Conservation (phyloP, 2,113 vertebrate species). For the Salvelinus namaycush region DNA sequence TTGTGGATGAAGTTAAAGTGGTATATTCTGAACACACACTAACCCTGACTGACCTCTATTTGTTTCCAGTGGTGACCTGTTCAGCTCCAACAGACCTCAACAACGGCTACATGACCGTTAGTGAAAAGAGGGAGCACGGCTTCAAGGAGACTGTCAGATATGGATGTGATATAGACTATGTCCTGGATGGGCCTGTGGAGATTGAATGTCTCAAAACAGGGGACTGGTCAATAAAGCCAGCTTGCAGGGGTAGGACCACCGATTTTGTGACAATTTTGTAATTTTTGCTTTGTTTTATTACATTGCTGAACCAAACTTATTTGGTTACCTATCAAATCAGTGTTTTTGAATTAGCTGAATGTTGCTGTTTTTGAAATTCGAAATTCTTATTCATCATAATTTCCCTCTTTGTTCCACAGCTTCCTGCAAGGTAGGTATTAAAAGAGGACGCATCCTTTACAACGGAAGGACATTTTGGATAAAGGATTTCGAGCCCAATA, state of each 20-base stretch:
- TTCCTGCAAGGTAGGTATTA: constrained; percentile 47
- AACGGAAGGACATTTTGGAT: constrained; percentile 52
- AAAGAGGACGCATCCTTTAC: constrained; percentile 52
- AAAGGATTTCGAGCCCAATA: constrained; percentile 19
- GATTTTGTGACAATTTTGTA: not conserved
- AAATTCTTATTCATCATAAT: not conserved
- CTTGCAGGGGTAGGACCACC: constrained; percentile 56
- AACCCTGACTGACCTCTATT: not conserved
- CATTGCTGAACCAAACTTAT: not conserved
- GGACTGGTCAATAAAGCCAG: constrained; percentile 62
- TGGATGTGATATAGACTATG: constrained; percentile 50
- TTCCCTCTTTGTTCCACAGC: constrained; percentile 30
- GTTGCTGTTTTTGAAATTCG: not conserved
- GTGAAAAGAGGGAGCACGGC: constrained; percentile 1
- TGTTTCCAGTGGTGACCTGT: constrained; percentile 58
- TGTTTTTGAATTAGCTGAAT: not conserved
- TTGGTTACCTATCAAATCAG: too few species aligned
- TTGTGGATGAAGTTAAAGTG: not conserved
- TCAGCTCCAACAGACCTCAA: constrained; percentile 50
- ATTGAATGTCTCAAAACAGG: constrained; percentile 54
- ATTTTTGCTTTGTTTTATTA: not conserved
- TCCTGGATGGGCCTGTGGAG: constrained; percentile 37
- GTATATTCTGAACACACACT: not conserved
- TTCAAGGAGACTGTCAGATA: constrained; percentile 56
- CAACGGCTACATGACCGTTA: constrained; percentile 53